These are phyloP conservation scores for Chydorus sphaericus DNA, from an alignment of 2,888 invertebrate genomes.

Conservation along the genomic window DNA sequence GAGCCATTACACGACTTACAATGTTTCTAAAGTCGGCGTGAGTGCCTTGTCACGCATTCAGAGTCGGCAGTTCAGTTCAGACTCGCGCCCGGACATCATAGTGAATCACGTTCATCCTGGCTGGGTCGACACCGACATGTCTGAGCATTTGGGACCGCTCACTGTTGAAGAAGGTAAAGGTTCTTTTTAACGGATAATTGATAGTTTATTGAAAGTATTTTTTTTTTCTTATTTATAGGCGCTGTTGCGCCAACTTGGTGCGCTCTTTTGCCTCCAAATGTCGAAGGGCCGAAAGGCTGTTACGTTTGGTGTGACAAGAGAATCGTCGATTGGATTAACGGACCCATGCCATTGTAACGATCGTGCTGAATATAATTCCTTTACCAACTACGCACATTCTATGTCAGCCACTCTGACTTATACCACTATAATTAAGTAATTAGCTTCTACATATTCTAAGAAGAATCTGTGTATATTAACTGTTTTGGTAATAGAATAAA, in stretches of 20 bases:
- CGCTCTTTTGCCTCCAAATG: slow-evolving; percentile 26
- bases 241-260: slow-evolving; percentile 26
- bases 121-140: slow-evolving; percentile 11
- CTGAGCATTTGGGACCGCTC: not conserved
- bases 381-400: too few species aligned
- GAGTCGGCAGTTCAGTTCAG: slow-evolving; percentile 40
- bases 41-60: slow-evolving; percentile 46
- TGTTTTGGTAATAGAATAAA: too few species aligned
- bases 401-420: too few species aligned
- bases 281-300: slow-evolving; percentile 20
- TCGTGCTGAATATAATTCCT: too few species aligned
- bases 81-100: slow-evolving; percentile 28
- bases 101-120: slow-evolving; percentile 27
- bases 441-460: too few species aligned
- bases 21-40: slow-evolving; percentile 56
- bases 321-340: slow-evolving; percentile 20
- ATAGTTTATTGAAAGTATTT: too few species aligned
- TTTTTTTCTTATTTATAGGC: not conserved
- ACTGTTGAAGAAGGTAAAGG: slow-evolving; percentile 12
- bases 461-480: too few species aligned
- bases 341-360: slow-evolving; percentile 11
- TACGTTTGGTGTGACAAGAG: slow-evolving; percentile 22
- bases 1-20: slow-evolving; percentile 35
- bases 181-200: not conserved
- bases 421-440: too few species aligned